phyloP scores from a whole-genome alignment of 2,113 vertebrate genomes.

The Dolichallabes microphthalmus region DNA sequence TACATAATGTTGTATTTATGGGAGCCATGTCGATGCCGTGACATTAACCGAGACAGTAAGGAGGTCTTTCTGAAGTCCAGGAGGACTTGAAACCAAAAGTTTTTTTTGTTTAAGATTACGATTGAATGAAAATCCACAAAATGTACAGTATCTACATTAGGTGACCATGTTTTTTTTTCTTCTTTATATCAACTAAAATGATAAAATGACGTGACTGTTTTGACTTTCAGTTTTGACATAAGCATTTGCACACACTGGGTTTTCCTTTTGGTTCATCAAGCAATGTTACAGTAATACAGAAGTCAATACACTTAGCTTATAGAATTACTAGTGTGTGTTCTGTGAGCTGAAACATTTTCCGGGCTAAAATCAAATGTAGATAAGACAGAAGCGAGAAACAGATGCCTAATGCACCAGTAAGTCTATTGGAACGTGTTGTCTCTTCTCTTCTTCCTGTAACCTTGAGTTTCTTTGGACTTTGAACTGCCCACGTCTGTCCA shows the following conservation, averaged over 20 bases:
- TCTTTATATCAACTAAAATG: not conserved
- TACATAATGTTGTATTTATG: not conserved
- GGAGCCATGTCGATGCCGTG: not conserved
- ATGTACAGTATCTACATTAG: not conserved
- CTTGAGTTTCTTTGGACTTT: not conserved
- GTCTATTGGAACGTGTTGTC: not conserved
- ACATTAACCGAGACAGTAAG: not conserved
- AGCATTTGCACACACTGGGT: too few relatives aligned
- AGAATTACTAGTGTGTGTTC: not conserved
- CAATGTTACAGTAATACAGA: not conserved
- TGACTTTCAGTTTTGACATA: not conserved
- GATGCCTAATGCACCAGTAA: not conserved
- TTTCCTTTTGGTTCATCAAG: not conserved
- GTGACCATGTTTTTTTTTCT: not conserved
- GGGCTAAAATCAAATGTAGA: slow-evolving; percentile 3
- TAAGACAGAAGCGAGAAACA: not conserved
- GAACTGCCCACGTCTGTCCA: not conserved
- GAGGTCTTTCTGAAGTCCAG: not conserved
- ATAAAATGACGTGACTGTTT: not conserved
- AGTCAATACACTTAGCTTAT: not conserved
- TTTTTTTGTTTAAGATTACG: not conserved
- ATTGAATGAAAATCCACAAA: not conserved
- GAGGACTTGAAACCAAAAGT: not conserved
- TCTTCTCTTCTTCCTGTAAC: not conserved
- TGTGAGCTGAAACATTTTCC: not conserved